Conservation (phyloP, 2,113 vertebrate genomes). For the Aphelocoma coerulescens region DNA sequence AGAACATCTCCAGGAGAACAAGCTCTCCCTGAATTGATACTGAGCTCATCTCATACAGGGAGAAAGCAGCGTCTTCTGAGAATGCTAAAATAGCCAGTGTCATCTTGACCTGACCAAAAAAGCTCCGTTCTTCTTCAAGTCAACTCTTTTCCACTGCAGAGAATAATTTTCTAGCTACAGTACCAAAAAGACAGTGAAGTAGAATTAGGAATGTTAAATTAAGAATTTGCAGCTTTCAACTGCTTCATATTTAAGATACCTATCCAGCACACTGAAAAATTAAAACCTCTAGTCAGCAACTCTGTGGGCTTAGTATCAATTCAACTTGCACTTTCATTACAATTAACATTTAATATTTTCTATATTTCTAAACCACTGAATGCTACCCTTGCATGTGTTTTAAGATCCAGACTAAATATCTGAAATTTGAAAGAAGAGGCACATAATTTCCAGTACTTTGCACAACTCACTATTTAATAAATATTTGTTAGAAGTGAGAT, state of each 20-base stretch:
- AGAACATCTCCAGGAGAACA: not conserved
- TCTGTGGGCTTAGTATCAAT: not conserved
- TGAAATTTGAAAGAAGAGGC: not conserved
- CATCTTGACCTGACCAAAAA: not conserved
- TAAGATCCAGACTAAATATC: not conserved
- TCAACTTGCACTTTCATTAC: not conserved
- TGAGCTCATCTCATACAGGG: rapidly evolving
- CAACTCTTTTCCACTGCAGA: not conserved
- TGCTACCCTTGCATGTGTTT: not conserved
- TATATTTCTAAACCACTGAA: not conserved
- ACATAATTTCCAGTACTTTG: not conserved
- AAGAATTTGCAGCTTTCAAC: not conserved
- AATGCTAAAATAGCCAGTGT: not conserved
- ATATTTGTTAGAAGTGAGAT: not conserved
- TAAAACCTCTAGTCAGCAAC: not conserved
- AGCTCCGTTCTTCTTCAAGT: not conserved
- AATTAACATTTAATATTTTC: not conserved
- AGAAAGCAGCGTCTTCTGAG: not conserved
- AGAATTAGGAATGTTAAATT: not conserved
- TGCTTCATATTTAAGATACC: not conserved
- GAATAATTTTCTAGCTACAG: not conserved
- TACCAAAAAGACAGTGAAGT: not conserved
- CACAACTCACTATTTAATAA: not conserved
- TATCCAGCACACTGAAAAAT: not conserved
- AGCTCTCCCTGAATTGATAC: not conserved